Evolutionary conservation across 2,797 vertebrate genomes (phyloP).

Genomic region (Enteromius treurensis): DNA sequence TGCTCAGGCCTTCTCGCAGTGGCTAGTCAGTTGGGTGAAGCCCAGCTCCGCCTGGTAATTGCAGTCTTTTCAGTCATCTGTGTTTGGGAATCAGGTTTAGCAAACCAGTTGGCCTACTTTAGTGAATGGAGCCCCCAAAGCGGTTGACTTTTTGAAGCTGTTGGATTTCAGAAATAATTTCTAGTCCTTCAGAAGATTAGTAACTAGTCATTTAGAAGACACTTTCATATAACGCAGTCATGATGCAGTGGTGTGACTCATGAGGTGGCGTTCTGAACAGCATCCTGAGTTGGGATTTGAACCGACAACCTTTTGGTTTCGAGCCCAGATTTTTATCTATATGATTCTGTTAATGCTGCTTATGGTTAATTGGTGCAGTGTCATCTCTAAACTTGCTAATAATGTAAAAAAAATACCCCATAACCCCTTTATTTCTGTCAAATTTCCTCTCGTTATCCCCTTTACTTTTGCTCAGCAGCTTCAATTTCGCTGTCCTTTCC

Average conservation of each 20-base stretch:
- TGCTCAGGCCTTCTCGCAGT: neutral
- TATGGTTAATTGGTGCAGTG: neutral
- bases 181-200: neutral
- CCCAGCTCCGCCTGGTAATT: conserved; percentile 20
- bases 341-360: neutral
- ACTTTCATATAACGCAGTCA: neutral
- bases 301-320: neutral
- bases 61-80: conserved; percentile 31
- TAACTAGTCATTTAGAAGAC: neutral
- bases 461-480: neutral
- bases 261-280: neutral
- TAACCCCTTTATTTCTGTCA: conserved; percentile 8
- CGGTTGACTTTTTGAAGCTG: neutral
- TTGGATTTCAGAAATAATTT: neutral
- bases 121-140: neutral
- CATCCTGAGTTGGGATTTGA: neutral
- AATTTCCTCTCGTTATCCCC: neutral
- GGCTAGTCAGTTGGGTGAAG: neutral
- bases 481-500: neutral
- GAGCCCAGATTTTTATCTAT: neutral
- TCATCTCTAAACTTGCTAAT: neutral
- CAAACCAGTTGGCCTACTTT: too few species aligned
- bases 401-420: neutral
- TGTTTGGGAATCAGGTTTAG: conserved; percentile 39
- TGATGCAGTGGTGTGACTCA: neutral